Percentiles rank a stretch among this genome's conserved stretches.
Conservation (phyloP, 2,888 invertebrate genomes). For the Lithophane socia region DNA sequence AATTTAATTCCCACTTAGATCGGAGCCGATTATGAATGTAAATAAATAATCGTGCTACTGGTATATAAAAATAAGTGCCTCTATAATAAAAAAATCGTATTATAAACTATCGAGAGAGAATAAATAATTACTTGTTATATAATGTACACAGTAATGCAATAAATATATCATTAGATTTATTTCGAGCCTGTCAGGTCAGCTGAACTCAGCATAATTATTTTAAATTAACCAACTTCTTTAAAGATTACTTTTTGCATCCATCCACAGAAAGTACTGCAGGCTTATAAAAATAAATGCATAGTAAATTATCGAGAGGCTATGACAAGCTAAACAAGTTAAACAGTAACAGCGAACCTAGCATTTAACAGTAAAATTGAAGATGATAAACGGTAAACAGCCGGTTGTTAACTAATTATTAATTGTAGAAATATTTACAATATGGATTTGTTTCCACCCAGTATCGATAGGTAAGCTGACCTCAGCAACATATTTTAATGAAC, state of each 20-base stretch:
- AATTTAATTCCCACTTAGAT: not conserved
- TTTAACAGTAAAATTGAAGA: conserved; percentile 61
- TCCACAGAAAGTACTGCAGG: conserved; percentile 1
- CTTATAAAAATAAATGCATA: conserved; percentile 24
- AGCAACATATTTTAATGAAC: conserved; percentile 36
- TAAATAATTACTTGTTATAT: too few relatives aligned
- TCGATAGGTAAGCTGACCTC: conserved; percentile 54
- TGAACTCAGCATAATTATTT: too few relatives aligned
- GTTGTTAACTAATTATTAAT: conserved; percentile 72
- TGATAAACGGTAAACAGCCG: conserved; percentile 62
- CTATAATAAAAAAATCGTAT: too few relatives aligned
- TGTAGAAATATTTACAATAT: conserved; percentile 72
- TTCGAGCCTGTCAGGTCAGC: too few relatives aligned
- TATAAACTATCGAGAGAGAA: conserved; percentile 35
- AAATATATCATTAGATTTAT: too few relatives aligned
- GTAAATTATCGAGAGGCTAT: conserved; percentile 37
- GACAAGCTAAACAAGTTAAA: conserved; percentile 50
- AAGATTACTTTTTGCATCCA: too few relatives aligned
- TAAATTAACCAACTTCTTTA: too few relatives aligned
- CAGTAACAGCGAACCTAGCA: conserved; percentile 22
- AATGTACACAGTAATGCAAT: too few relatives aligned
- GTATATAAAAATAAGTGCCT: conserved; percentile 15
- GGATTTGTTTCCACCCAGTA: conserved; percentile 66
- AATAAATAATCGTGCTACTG: conserved; percentile 15
- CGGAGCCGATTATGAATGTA: conserved; percentile 2